A percentile compares a stretch with the other conserved stretches of the same genome.
phyloP scores from a whole-genome alignment of 2,113 vertebrate species.

The Tympanuchus pallidicinctus region DNA sequence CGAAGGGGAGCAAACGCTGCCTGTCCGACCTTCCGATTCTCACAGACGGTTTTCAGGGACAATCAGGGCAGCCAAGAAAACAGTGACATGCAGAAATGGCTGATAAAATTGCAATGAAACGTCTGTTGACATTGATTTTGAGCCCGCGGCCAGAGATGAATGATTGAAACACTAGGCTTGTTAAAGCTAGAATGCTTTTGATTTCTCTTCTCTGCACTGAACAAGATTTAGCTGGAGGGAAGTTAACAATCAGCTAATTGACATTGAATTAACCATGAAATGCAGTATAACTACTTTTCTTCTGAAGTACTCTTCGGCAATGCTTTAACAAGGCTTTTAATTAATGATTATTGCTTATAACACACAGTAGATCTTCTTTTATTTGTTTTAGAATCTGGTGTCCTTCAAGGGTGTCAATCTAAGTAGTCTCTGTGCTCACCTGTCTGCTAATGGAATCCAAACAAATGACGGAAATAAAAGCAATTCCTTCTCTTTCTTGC shows the following conservation, averaged over 20 bases:
- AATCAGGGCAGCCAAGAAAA: constrained; percentile 71
- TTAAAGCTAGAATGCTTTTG: constrained; percentile 94
- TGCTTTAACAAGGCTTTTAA: constrained; percentile 84
- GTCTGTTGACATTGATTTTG: constrained; percentile 94
- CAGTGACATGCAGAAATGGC: constrained; percentile 85
- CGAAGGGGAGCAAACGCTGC: accelerated
- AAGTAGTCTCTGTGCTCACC: not conserved
- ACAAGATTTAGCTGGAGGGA: constrained; percentile 94
- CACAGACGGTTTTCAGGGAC: constrained; percentile 58
- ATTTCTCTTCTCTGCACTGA: constrained; percentile 88
- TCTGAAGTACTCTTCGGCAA: constrained; percentile 82
- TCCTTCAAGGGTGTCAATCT: constrained; percentile 67
- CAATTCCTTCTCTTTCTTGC: not conserved
- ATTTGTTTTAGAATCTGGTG: constrained; percentile 76
- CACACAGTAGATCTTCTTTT: constrained; percentile 73
- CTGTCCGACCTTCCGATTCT: not conserved
- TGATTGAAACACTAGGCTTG: constrained; percentile 95
- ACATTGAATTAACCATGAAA: constrained; percentile 99
- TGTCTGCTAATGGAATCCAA: not conserved
- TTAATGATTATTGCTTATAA: constrained; percentile 86
- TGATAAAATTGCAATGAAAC: constrained; percentile 93
- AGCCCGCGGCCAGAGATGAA: constrained; percentile 92
- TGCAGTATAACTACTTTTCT: constrained; percentile 88
- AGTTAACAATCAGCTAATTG: constrained; percentile 99
- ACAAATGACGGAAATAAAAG: not conserved